These are phyloP conservation scores for Limenitis camilla DNA, from an alignment of 2,888 invertebrate species.

Conservation along the genomic window DNA sequence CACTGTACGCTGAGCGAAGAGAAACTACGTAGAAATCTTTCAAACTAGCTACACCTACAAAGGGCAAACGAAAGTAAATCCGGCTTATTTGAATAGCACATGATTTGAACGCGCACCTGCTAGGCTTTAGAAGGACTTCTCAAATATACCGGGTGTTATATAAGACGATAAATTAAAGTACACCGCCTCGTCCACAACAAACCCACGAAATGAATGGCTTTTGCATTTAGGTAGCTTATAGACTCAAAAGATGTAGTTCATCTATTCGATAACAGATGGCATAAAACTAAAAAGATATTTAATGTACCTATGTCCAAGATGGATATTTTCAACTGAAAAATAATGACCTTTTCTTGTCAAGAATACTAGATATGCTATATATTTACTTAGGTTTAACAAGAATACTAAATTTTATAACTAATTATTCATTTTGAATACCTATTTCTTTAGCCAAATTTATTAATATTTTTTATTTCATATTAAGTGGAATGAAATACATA, in stretches of 20 bases:
- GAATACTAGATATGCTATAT: background rate
- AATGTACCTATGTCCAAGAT: slow-evolving; percentile 32
- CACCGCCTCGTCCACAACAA: background rate
- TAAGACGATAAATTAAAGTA: slow-evolving; percentile 31
- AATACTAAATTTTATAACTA: too few relatives aligned
- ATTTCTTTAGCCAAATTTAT: too few relatives aligned
- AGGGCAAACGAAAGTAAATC: slow-evolving; percentile 11
- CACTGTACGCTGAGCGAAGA: slow-evolving; percentile 66
- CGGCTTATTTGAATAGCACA: slow-evolving; percentile 17
- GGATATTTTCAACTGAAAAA: slow-evolving; percentile 23
- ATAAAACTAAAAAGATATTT: slow-evolving; percentile 5
- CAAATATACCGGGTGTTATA: slow-evolving; percentile 33
- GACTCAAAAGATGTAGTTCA: slow-evolving; percentile 1
- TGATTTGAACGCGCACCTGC: slow-evolving; percentile 6
- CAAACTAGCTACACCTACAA: slow-evolving; percentile 15
- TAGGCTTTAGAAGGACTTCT: slow-evolving; percentile 19
- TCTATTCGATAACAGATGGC: slow-evolving; percentile 34
- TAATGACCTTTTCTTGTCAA: slow-evolving; percentile 10
- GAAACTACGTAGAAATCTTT: slow-evolving; percentile 65
- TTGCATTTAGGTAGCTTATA: slow-evolving; percentile 12
- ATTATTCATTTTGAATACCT: too few relatives aligned
- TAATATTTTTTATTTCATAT: too few relatives aligned
- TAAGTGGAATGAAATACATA: too few relatives aligned
- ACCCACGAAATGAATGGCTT: slow-evolving; percentile 1
- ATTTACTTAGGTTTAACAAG: background rate